Base-by-base conservation (phyloP, 1,140 invertebrate species). In the Bombyx mandarina region DNA sequence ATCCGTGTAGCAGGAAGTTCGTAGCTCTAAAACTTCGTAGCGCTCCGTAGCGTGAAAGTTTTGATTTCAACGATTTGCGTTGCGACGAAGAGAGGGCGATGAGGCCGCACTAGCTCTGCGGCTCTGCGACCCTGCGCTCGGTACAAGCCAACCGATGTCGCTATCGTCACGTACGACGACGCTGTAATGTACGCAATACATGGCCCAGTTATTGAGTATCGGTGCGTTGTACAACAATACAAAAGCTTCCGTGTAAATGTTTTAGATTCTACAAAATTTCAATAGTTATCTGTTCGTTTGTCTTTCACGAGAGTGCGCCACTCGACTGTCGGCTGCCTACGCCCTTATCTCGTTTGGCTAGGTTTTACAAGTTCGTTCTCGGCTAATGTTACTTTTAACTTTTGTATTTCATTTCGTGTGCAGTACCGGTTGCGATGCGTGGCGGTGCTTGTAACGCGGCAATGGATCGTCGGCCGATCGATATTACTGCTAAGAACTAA, bases 31-130 rank as follows among this genome's bases (percentile, higher is more conserved):
- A 86, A 86, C 81, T 85, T 86, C 80, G 83, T 86, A 86, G 83
- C 82, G 82, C 73, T 79, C 73, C 78, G 82, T 85, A 85, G 83
- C 82, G 83, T 85, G 83, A 86, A 86, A 86, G 83, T 85, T 83
- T 85, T 87, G 82, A 87, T 85, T 87, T 85, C 83, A 85, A 87
- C 83, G 82, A 87, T 85, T 85, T 83, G 80, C 75, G 79, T 79
- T 81, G 79, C 75, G 77, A 79, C 73, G 69, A 66, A 72, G 72
- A 77, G 75, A 83, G 76, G 78, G 78, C 82, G 80, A 77, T 74
- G 73, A 83, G 73, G 75, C 78, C 79, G 77, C 71, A 69, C 75
- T 82, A 77, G 81, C 69, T 77, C 60, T 68, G 75, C 72, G 72
- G 81, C 69, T 77, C 60, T 68, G 75, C 72, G 72, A 75, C 79